Percentiles rank a stretch among this genome's conserved stretches.
phyloP scores from a whole-genome alignment of 37 sponge, comb jelly and placozoan species.

The Spongilla lacustris region DNA sequence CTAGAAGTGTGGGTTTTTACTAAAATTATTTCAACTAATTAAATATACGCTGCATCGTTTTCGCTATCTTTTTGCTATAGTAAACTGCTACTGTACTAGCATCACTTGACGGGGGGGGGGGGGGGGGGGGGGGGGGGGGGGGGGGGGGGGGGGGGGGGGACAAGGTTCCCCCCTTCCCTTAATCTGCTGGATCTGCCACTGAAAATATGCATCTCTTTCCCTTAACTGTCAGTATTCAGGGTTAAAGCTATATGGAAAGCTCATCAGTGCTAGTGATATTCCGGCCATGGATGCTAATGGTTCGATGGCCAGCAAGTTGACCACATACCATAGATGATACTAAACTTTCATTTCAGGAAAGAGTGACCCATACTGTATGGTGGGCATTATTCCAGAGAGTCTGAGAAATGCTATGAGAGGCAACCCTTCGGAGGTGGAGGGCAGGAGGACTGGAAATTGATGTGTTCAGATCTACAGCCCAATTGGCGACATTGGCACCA shows the following conservation, averaged over 20 bases:
- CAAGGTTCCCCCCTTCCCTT: too few relatives aligned
- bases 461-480: constrained; percentile 20
- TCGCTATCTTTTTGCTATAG: too few relatives aligned
- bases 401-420: background rate
- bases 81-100: too few relatives aligned
- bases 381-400: constrained; percentile 29
- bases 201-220: background rate
- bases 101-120: too few relatives aligned
- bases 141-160: too few relatives aligned
- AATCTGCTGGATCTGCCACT: background rate
- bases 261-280: constrained; percentile 27
- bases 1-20: too few relatives aligned
- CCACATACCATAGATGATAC: background rate
- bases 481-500: constrained; percentile 51
- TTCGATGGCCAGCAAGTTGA: background rate
- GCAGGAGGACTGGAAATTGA: constrained; percentile 27
- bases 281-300: constrained; percentile 56
- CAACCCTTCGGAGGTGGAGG: constrained; percentile 30
- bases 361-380: constrained; percentile 71
- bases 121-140: too few relatives aligned
- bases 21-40: too few relatives aligned
- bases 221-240: constrained; percentile 6
- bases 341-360: constrained; percentile 31
- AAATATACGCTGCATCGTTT: too few relatives aligned
- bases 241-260: background rate